Conservation (phyloP, 2,888 invertebrate genomes). For the Chaitophorus viminalis region DNA sequence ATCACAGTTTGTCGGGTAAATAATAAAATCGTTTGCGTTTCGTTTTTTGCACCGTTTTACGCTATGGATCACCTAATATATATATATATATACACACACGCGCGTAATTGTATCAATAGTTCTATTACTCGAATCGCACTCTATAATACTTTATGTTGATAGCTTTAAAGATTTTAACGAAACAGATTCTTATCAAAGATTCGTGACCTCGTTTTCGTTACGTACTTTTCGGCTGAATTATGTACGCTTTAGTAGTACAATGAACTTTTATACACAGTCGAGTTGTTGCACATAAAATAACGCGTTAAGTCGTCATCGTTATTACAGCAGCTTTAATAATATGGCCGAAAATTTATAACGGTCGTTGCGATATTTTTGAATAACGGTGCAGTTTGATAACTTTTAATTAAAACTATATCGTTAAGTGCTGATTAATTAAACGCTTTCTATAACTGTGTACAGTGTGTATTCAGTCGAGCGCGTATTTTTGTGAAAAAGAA, state of each 20-base stretch:
- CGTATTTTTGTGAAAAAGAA: neutral
- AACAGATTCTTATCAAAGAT: conserved; percentile 2
- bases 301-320: neutral
- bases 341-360: neutral
- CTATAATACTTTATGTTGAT: conserved; percentile 8
- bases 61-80: neutral
- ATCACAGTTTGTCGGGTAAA: neutral
- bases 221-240: neutral
- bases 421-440: neutral
- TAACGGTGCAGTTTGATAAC: neutral
- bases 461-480: neutral
- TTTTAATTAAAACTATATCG: conserved; percentile 16
- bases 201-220: conserved; percentile 36
- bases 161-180: conserved; percentile 30
- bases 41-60: neutral
- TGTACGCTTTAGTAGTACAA: neutral
- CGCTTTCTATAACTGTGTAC: neutral
- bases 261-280: conserved; percentile 1
- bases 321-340: neutral
- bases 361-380: neutral
- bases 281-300: neutral
- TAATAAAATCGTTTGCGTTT: conserved; percentile 11
- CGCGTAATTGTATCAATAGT: neutral
- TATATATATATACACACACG: neutral
- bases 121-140: neutral